These are phyloP conservation scores for Drosophila subobscura DNA, from an alignment of 1,140 invertebrate species.

Conservation along the genomic window DNA sequence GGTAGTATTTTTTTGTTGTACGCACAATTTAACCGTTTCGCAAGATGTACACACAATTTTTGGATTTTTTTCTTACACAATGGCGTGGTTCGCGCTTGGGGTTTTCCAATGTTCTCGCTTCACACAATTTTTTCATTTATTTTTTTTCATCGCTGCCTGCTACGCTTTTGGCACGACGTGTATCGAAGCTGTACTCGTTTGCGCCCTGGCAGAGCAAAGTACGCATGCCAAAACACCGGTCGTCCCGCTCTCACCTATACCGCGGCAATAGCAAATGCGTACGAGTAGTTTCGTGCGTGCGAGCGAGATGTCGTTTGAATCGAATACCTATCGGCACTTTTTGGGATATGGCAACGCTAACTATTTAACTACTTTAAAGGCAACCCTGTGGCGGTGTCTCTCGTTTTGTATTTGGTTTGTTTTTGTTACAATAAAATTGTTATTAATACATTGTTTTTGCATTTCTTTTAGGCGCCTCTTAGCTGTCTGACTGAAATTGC, in stretches of 20 bases:
- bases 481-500: too few species aligned
- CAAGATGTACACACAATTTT: constrained; percentile 48
- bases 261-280: constrained; percentile 32
- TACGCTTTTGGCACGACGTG: constrained; percentile 79
- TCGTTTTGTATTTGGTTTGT: constrained; percentile 28
- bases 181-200: constrained; percentile 81
- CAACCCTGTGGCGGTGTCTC: constrained; percentile 35
- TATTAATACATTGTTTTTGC: not conserved
- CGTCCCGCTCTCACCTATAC: constrained; percentile 43
- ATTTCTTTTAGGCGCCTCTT: too few species aligned
- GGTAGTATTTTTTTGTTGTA: constrained; percentile 56
- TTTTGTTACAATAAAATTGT: constrained; percentile 28
- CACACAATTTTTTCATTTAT: constrained; percentile 77
- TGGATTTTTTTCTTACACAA: constrained; percentile 47
- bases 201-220: constrained; percentile 70
- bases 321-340: constrained; percentile 33
- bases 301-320: constrained; percentile 41
- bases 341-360: constrained; percentile 4
- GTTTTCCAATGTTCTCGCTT: constrained; percentile 63
- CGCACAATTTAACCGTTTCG: constrained; percentile 61
- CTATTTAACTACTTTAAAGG: constrained; percentile 38
- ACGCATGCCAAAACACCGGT: constrained; percentile 41
- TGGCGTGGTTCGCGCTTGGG: constrained; percentile 53
- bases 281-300: constrained; percentile 55
- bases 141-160: constrained; percentile 77